Evolutionary conservation across 2,797 vertebrate genomes (phyloP).

Genomic region (Cyprinodon diabolis): DNA sequence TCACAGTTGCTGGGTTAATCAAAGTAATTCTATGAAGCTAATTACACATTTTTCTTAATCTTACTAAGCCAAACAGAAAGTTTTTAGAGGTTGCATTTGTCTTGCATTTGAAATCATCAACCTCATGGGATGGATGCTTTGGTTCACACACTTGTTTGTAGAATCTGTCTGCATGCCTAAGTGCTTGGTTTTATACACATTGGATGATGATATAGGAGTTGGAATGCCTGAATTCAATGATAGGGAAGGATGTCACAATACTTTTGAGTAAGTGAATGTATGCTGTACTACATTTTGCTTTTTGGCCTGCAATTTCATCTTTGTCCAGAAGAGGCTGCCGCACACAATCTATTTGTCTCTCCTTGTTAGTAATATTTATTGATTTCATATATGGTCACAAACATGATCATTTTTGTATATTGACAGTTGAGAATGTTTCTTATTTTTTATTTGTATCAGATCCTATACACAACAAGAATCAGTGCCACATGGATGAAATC

Average conservation of each 20-base stretch:
- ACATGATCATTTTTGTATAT: neutral
- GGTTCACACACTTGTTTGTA: neutral
- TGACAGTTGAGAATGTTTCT: neutral
- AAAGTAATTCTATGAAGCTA: neutral
- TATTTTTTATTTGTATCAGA: neutral
- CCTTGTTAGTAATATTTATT: neutral
- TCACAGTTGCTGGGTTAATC: neutral
- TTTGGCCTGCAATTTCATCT: slow-evolving; percentile 8
- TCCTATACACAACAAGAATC: neutral
- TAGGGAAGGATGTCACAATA: neutral
- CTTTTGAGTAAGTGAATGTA: neutral
- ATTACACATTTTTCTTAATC: neutral
- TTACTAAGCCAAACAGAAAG: neutral
- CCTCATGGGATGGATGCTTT: neutral
- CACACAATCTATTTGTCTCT: neutral
- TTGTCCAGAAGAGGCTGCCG: slow-evolving; percentile 65
- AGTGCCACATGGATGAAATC: neutral
- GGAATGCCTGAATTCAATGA: neutral
- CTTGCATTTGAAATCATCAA: neutral
- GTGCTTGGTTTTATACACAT: neutral
- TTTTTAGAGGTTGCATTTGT: neutral
- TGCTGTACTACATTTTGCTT: neutral
- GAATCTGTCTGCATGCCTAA: neutral
- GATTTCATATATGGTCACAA: neutral
- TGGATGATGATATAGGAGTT: neutral